phyloP scores from a whole-genome alignment of 23 tunicate species.

The Trididemnum nubilum region DNA sequence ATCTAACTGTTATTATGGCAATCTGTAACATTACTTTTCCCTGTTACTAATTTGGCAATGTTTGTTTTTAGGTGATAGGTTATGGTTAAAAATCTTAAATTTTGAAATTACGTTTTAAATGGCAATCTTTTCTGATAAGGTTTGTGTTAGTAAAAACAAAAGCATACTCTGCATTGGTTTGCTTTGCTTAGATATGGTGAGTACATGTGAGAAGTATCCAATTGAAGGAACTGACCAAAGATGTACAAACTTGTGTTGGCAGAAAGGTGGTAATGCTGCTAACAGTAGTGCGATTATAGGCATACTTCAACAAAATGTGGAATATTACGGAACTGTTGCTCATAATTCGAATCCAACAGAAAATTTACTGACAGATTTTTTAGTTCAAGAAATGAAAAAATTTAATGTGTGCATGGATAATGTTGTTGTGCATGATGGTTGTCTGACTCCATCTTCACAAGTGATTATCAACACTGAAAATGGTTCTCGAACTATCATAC shows the following conservation, averaged over 20 bases:
- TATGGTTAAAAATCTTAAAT: too few relatives aligned
- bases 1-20: too few relatives aligned
- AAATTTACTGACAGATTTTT: not conserved
- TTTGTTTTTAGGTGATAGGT: too few relatives aligned
- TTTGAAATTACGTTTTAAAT: too few relatives aligned
- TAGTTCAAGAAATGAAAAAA: constrained; percentile 36
- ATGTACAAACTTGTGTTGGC: constrained; percentile 37
- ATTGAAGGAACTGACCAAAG: constrained; percentile 71
- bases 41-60: too few relatives aligned
- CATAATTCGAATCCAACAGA: not conserved
- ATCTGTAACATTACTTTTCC: too few relatives aligned
- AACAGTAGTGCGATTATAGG: constrained; percentile 79
- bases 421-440: constrained; percentile 2
- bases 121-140: not conserved
- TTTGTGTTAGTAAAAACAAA: not conserved
- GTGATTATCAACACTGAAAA: constrained; percentile 63
- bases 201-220: constrained; percentile 47
- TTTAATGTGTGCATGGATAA: constrained; percentile 59
- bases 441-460: constrained; percentile 44
- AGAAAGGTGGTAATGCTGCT: constrained; percentile 96
- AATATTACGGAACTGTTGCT: constrained; percentile 61
- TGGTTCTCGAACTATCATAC: constrained; percentile 89
- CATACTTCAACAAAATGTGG: constrained; percentile 53
- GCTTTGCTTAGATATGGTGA: constrained; percentile 75
- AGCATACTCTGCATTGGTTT: constrained; percentile 68